These are phyloP conservation scores for Chloromyia formosa DNA, from an alignment of 2,888 invertebrate genomes.

Conservation along the genomic window DNA sequence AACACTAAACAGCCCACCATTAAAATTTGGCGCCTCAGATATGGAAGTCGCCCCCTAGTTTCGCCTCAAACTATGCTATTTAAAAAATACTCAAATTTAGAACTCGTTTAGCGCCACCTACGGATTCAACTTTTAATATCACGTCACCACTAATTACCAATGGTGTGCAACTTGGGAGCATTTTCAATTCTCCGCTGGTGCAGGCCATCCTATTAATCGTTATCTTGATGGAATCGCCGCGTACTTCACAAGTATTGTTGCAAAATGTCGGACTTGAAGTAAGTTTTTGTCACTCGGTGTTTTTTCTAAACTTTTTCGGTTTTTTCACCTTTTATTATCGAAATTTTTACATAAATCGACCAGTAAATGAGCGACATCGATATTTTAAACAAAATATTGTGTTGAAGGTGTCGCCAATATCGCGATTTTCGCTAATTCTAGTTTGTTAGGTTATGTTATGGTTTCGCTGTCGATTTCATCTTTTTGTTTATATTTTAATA, in stretches of 20 bases:
- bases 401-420: background rate
- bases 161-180: too few species aligned
- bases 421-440: background rate
- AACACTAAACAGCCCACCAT: too few species aligned
- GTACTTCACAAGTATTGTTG: constrained; percentile 44
- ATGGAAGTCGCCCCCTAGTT: too few species aligned
- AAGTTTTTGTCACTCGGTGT: constrained; percentile 44
- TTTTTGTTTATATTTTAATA: constrained; percentile 21
- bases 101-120: background rate
- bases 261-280: constrained; percentile 51
- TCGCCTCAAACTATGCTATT: too few species aligned
- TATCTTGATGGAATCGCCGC: background rate
- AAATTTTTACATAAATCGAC: background rate
- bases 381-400: background rate
- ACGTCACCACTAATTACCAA: too few species aligned
- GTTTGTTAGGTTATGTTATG: constrained; percentile 33
- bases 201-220: too few species aligned
- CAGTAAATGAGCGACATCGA: background rate
- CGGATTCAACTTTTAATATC: background rate
- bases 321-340: background rate
- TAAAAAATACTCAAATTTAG: background rate
- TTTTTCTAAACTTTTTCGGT: constrained; percentile 2
- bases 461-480: background rate
- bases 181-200: too few species aligned
- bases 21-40: too few species aligned